phyloP scores from a whole-genome alignment of 2,113 vertebrate species.

The Odontophorus gujanensis region DNA sequence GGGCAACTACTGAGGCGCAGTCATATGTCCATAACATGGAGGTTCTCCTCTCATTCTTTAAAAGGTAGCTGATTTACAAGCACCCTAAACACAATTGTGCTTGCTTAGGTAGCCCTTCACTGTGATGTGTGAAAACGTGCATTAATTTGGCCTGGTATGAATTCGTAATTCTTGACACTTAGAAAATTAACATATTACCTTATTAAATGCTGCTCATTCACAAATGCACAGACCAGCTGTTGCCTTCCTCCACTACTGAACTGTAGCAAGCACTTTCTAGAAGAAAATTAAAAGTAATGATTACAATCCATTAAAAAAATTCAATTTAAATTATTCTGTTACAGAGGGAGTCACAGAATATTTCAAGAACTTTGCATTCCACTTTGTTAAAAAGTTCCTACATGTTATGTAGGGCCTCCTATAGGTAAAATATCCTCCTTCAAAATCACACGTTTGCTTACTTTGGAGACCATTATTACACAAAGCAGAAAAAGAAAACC shows the following conservation, averaged over 20 bases:
- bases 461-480: neutral
- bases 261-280: constrained; percentile 30
- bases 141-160: constrained; percentile 48
- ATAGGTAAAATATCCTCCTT: neutral
- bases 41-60: neutral
- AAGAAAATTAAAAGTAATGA: constrained; percentile 63
- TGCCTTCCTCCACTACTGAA: constrained; percentile 23
- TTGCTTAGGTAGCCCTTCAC: neutral
- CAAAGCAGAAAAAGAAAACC: neutral
- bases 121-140: neutral
- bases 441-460: neutral
- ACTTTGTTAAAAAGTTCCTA: neutral
- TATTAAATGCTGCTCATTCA: constrained; percentile 54
- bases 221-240: constrained; percentile 62
- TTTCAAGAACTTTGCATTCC: neutral
- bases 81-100: neutral
- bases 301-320: constrained; percentile 26
- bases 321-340: constrained; percentile 26
- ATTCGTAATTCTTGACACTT: constrained; percentile 33
- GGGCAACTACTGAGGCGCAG: neutral
- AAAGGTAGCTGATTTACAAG: neutral
- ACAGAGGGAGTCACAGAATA: neutral
- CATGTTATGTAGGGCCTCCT: neutral
- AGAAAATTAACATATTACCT: constrained; percentile 59
- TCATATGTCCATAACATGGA: neutral